Evolutionary conservation across 1,140 invertebrate species (phyloP).

Genomic region (Euborellia annulipes): DNA sequence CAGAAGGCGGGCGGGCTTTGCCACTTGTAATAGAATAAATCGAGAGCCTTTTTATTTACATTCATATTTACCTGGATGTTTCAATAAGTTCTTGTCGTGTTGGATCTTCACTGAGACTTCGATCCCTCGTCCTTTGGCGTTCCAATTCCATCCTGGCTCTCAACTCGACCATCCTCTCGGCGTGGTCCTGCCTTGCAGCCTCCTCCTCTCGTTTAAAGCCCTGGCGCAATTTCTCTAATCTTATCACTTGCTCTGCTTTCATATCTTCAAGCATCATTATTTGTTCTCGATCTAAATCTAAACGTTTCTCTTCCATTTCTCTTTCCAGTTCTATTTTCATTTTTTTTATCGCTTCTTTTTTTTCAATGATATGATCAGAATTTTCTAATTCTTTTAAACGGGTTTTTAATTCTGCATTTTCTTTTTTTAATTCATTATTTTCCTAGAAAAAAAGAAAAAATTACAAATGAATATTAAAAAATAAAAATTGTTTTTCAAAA

Average conservation of each 20-base stretch:
- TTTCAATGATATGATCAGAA: slow-evolving; percentile 22
- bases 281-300: slow-evolving; percentile 30
- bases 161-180: slow-evolving; percentile 3
- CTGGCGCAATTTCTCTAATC: slow-evolving; percentile 37
- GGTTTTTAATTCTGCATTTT: too few relatives aligned
- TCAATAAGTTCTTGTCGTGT: slow-evolving; percentile 7
- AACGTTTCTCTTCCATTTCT: slow-evolving; percentile 29
- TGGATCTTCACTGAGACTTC: too few relatives aligned
- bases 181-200: slow-evolving; percentile 2
- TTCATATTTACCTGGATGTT: slow-evolving; percentile 7
- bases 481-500: too few relatives aligned
- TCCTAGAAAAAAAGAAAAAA: too few relatives aligned
- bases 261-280: slow-evolving; percentile 31
- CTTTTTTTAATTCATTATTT: too few relatives aligned
- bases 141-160: slow-evolving; percentile 5
- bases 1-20: too few relatives aligned
- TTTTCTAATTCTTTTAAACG: too few relatives aligned
- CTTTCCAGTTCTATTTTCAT: slow-evolving; percentile 28
- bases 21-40: too few relatives aligned
- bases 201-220: slow-evolving; percentile 37
- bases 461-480: too few relatives aligned
- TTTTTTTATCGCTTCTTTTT: slow-evolving; percentile 23
- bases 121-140: slow-evolving; percentile 1
- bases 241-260: slow-evolving; percentile 30
- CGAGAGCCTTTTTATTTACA: too few relatives aligned